These are phyloP conservation scores for Augochlora pura DNA, from an alignment of 1,140 invertebrate genomes.

Conservation along the genomic window DNA sequence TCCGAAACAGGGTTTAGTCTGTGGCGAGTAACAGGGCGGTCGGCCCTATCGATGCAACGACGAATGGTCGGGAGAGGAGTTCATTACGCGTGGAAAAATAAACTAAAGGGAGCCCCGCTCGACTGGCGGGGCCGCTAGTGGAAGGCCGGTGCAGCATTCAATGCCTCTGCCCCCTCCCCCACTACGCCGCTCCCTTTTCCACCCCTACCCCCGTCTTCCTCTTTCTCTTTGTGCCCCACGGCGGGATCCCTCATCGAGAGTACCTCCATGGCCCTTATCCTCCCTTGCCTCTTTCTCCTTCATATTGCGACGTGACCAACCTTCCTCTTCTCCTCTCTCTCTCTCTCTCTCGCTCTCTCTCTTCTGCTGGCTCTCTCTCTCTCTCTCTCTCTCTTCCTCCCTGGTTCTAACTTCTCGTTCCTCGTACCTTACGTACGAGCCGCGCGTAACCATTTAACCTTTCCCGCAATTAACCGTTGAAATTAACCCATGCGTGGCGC, in stretches of 20 bases:
- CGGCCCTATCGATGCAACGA: slow-evolving; percentile 65
- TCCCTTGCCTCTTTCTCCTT: slow-evolving; percentile 29
- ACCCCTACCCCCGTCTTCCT: slow-evolving; percentile 19
- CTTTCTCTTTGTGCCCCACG: slow-evolving; percentile 56
- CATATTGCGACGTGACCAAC: slow-evolving; percentile 30
- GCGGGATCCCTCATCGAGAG: slow-evolving; percentile 57
- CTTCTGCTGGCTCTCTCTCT: background rate
- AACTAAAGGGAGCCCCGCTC: slow-evolving; percentile 65
- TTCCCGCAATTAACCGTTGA: slow-evolving; percentile 61
- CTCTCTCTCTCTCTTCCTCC: too few relatives aligned
- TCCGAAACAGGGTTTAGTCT: slow-evolving; percentile 61
- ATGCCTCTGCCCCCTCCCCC: slow-evolving; percentile 38
- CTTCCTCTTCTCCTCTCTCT: background rate
- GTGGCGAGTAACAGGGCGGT: slow-evolving; percentile 43
- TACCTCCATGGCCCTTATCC: slow-evolving; percentile 49
- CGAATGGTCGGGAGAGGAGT: slow-evolving; percentile 54
- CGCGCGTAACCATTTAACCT: slow-evolving; percentile 65
- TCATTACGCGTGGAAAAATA: slow-evolving; percentile 72
- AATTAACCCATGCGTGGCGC: slow-evolving; percentile 48
- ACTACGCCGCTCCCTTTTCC: too few relatives aligned
- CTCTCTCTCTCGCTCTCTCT: too few relatives aligned
- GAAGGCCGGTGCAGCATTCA: slow-evolving; percentile 56
- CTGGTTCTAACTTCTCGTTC: background rate
- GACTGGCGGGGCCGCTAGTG: slow-evolving; percentile 48
- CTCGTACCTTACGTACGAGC: slow-evolving; percentile 39